phyloP scores from a whole-genome alignment of 2,113 vertebrate species.

The Seriola dumerili region DNA sequence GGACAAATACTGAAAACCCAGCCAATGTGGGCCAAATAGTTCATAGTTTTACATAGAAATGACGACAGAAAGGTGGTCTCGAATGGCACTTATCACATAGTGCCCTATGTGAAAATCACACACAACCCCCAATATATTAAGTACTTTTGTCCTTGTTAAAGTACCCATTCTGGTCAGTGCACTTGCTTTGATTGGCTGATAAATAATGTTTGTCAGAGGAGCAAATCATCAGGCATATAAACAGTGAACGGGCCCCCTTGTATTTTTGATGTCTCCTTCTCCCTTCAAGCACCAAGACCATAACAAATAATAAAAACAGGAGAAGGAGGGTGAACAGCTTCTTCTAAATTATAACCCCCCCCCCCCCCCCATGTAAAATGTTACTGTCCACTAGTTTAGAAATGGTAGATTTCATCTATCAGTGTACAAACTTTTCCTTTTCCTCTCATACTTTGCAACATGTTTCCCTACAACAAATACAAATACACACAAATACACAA shows the following conservation, averaged over 20 bases:
- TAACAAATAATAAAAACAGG: slow-evolving; percentile 34
- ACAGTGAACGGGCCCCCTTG: slow-evolving; percentile 35
- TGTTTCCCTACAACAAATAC: slow-evolving; percentile 57
- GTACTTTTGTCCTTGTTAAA: slow-evolving; percentile 81
- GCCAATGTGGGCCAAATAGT: slow-evolving; percentile 38
- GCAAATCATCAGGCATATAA: slow-evolving; percentile 60
- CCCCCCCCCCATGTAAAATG: slow-evolving; percentile 24
- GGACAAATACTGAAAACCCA: slow-evolving; percentile 70
- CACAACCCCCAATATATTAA: slow-evolving; percentile 67
- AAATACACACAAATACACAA: slow-evolving; percentile 65
- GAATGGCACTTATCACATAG: slow-evolving; percentile 78
- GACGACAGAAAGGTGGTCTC: slow-evolving; percentile 56
- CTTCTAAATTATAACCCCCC: slow-evolving; percentile 47
- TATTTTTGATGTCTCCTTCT: slow-evolving; percentile 54
- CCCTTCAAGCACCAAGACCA: slow-evolving; percentile 58
- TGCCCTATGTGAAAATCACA: slow-evolving; percentile 62
- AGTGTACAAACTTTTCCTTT: slow-evolving; percentile 69
- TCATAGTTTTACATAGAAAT: slow-evolving; percentile 65
- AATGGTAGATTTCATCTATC: slow-evolving; percentile 46
- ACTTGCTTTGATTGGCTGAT: slow-evolving; percentile 80
- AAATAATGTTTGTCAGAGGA: slow-evolving; percentile 73
- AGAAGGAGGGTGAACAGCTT: slow-evolving; percentile 48
- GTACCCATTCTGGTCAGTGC: slow-evolving; percentile 81
- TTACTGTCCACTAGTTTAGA: slow-evolving; percentile 37
- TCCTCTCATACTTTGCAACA: slow-evolving; percentile 68